Percentiles rank a stretch among this genome's conserved stretches.
Evolutionary conservation across 2,888 invertebrate species (phyloP).

Genomic region (Tenthredo livida): DNA sequence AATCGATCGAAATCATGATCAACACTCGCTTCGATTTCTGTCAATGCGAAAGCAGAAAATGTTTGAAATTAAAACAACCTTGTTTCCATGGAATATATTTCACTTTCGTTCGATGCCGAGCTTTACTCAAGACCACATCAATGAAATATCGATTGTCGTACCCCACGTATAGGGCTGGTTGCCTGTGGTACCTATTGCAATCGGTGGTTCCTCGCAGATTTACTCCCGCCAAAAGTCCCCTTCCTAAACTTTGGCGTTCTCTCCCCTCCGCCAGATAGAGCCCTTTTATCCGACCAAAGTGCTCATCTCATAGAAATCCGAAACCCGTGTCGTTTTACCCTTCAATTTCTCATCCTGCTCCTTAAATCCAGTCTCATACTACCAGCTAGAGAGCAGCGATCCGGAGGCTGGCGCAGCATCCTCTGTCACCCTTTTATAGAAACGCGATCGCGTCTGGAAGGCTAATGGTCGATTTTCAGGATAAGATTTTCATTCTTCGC

Average conservation of each 20-base stretch:
- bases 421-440: constrained; percentile 37
- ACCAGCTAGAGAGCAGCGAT: constrained; percentile 29
- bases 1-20: not conserved
- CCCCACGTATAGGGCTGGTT: not conserved
- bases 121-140: not conserved
- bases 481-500: constrained; percentile 34
- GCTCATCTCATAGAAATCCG: constrained; percentile 55
- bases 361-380: constrained; percentile 46
- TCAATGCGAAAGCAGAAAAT: not conserved
- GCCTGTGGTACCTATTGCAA: constrained; percentile 14
- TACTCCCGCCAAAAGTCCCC: constrained; percentile 22
- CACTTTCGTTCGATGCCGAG: not conserved
- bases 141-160: constrained; percentile 26
- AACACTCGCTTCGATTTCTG: not conserved
- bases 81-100: not conserved
- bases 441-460: constrained; percentile 38
- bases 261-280: constrained; percentile 38
- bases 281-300: constrained; percentile 54
- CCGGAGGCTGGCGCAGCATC: constrained; percentile 9
- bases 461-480: constrained; percentile 46
- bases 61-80: not conserved
- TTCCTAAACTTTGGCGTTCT: not conserved
- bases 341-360: constrained; percentile 52
- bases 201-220: constrained; percentile 10
- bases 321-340: constrained; percentile 55